Conservation (phyloP, 1,140 invertebrate species). For the Diorhabda elongata region DNA sequence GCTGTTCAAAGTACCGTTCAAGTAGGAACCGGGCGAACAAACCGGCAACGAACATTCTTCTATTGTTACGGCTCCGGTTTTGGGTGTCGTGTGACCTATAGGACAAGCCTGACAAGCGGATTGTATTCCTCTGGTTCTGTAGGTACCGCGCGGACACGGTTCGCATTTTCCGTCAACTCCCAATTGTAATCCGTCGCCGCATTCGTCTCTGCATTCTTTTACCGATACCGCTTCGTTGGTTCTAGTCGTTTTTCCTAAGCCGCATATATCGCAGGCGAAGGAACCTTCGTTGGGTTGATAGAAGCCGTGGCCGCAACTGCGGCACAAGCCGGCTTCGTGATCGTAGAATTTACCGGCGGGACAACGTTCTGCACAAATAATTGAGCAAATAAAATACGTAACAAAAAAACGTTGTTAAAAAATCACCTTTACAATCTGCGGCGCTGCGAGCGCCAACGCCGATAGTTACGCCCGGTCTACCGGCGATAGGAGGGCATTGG, state of each 20-base stretch:
- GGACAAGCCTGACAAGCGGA: slow-evolving; percentile 87
- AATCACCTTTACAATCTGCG: slow-evolving; percentile 80
- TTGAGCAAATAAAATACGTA: slow-evolving; percentile 5
- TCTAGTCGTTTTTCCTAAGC: slow-evolving; percentile 87
- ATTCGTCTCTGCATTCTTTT: slow-evolving; percentile 86
- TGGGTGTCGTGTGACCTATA: slow-evolving; percentile 80
- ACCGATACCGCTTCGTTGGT: slow-evolving; percentile 85
- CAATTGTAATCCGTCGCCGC: slow-evolving; percentile 84
- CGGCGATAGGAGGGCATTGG: slow-evolving; percentile 81
- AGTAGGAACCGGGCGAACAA: slow-evolving; percentile 77
- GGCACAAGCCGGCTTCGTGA: slow-evolving; percentile 75
- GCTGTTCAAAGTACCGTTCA: slow-evolving; percentile 78
- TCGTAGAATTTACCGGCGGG: slow-evolving; percentile 90
- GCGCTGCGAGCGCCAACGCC: slow-evolving; percentile 79
- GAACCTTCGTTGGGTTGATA: slow-evolving; percentile 89
- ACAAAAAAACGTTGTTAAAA: slow-evolving; percentile 1
- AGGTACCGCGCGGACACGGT: slow-evolving; percentile 86
- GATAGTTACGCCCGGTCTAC: slow-evolving; percentile 81
- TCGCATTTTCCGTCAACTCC: slow-evolving; percentile 86
- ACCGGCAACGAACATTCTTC: slow-evolving; percentile 90
- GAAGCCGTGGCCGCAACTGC: slow-evolving; percentile 90
- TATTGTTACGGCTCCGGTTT: slow-evolving; percentile 72
- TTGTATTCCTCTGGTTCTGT: slow-evolving; percentile 81
- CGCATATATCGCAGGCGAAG: slow-evolving; percentile 85
- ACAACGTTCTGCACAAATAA: slow-evolving; percentile 66